Evolutionary conservation across 2,888 invertebrate genomes (phyloP).

Genomic region (Spodoptera littoralis): DNA sequence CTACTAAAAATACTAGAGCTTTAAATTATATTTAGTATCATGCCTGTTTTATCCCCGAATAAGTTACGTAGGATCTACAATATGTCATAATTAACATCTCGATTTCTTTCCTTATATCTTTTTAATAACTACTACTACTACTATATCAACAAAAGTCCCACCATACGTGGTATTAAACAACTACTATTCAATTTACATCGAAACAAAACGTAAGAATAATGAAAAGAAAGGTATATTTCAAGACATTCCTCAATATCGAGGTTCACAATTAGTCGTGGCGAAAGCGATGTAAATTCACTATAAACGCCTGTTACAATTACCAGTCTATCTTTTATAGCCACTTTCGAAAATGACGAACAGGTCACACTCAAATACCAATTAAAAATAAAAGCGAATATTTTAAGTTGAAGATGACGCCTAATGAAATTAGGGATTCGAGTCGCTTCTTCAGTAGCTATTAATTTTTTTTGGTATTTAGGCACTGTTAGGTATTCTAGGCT

Average conservation of each 20-base stretch:
- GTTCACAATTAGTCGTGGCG: slow-evolving; percentile 35
- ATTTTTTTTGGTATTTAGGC: slow-evolving; percentile 5
- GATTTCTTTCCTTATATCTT: no score
- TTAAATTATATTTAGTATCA: no score
- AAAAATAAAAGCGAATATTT: slow-evolving; percentile 32
- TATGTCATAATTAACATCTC: no score
- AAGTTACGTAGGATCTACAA: no score
- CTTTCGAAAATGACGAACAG: slow-evolving; percentile 34
- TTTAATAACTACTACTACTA: no score
- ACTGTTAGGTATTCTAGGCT: neutral
- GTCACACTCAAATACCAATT: slow-evolving; percentile 29
- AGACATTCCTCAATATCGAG: slow-evolving; percentile 28
- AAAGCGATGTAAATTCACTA: slow-evolving; percentile 41
- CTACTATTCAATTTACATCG: no score
- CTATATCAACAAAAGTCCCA: no score
- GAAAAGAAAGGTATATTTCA: neutral
- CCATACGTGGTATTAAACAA: no score
- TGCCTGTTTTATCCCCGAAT: no score
- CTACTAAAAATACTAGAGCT: no score
- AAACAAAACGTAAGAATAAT: neutral
- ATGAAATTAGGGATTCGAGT: slow-evolving; percentile 34
- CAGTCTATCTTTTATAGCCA: slow-evolving; percentile 14
- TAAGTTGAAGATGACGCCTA: slow-evolving; percentile 3
- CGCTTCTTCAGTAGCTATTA: slow-evolving; percentile 13
- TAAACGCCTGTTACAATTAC: slow-evolving; percentile 24